phyloP scores from a whole-genome alignment of 2,113 vertebrate species.

The Gorsachius goisagi region DNA sequence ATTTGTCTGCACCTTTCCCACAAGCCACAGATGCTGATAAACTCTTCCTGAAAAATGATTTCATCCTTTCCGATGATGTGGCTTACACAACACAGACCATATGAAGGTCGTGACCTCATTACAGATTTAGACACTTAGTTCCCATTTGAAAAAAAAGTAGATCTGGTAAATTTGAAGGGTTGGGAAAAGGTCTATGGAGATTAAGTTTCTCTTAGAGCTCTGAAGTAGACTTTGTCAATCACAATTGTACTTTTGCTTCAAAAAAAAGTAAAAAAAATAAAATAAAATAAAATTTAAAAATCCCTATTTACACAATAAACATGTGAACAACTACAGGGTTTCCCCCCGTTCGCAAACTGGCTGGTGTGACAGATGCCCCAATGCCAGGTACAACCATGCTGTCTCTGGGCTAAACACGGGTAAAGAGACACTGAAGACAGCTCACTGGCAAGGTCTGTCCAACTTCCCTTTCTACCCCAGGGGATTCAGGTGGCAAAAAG shows the following conservation, averaged over 20 bases:
- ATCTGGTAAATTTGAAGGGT: neutral
- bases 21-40: neutral
- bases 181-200: neutral
- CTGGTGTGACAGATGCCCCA: neutral
- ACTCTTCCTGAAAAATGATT: neutral
- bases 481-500: neutral
- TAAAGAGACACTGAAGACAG: neutral
- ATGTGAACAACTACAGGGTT: neutral
- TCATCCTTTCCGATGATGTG: neutral
- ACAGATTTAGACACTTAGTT: neutral
- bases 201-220: neutral
- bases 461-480: neutral
- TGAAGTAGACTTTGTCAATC: neutral
- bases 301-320: neutral
- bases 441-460: rapidly evolving
- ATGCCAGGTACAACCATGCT: neutral
- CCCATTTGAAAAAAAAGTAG: neutral
- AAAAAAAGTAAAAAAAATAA: neutral
- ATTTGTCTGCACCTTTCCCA: neutral
- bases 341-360: neutral
- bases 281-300: neutral
- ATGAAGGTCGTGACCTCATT: neutral
- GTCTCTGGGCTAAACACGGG: neutral
- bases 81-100: neutral
- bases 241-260: neutral